Base-by-base conservation (phyloP, 2,797 vertebrate species). In the Acipenser ruthenus region DNA sequence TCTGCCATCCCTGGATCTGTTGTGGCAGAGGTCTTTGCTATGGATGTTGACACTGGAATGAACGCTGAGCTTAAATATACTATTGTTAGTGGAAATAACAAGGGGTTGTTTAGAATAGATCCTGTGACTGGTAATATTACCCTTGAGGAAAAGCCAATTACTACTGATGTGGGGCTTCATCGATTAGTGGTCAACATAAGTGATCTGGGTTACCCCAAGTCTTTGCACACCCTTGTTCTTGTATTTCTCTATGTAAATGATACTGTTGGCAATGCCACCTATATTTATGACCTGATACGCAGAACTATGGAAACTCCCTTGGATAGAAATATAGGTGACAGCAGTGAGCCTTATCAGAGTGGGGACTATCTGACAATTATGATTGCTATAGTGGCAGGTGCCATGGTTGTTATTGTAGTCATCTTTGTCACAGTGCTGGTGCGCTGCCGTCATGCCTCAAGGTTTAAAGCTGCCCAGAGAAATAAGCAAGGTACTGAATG, bases 311-410 rank as follows among this genome's bases (percentile, higher is more conserved):
- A 98, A 84, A 98, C 96, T 0, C 97, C 97, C 0, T 83, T 99
- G 76, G 96, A 99, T 80, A 85, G 92, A 65, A 97, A 95, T 83
- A 97, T 99, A 50, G 94, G 93, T 1, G 95, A 96, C 68, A 94
- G 90, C 72, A 91, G 93, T 71, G 93, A 96, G 71, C 92, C 94
- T 10, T 97, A 97, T 81, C 94, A 96, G 78, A 97, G 91, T 0
- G 96, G 96, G 63, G 96, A 99, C 87, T 98, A 98, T 86, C 90
- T 99, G 68, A 99, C 95, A 0, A 98, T 97, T 82, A 96, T 99
- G 91, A 98, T 99, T 0, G 97, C 97, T 67, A 94, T 99, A 0
- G 89, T 99, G 0, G 94, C 96, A 0, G 97, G 97, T 0, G 93
- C 95, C 72, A 94, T 99, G 86, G 96, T 98, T 73, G 96, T 99